Evolutionary conservation across 2,888 invertebrate genomes (phyloP).

Genomic region (Ichneumoninae sp.): DNA sequence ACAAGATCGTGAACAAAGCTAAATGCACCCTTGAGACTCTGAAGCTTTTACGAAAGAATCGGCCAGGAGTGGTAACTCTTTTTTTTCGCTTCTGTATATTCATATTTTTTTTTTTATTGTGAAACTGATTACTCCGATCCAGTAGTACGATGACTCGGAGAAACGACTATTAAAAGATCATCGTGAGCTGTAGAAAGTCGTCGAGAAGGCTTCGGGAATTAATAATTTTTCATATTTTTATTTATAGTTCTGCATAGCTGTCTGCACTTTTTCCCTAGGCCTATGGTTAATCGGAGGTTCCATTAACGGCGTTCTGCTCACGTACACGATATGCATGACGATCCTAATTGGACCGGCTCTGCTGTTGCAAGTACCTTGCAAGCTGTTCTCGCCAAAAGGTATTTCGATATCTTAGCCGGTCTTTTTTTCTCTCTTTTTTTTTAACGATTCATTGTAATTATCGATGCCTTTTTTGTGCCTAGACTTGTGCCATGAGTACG

Average conservation of each 20-base stretch:
- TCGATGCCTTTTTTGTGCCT: background rate
- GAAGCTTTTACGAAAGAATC: conserved; percentile 77
- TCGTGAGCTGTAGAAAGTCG: background rate
- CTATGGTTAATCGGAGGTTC: conserved; percentile 80
- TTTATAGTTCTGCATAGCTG: conserved; percentile 80
- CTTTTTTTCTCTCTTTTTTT: background rate
- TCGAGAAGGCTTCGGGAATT: background rate
- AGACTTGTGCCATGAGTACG: conserved; percentile 60
- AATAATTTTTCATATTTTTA: background rate
- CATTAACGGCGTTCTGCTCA: conserved; percentile 78
- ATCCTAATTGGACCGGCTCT: conserved; percentile 79
- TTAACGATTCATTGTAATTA: background rate
- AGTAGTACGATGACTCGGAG: background rate
- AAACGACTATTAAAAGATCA: background rate
- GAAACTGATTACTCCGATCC: background rate
- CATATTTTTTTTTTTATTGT: background rate
- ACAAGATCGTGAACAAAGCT: conserved; percentile 75
- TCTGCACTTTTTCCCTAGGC: conserved; percentile 77
- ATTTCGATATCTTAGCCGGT: conserved; percentile 19
- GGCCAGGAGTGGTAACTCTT: conserved; percentile 79
- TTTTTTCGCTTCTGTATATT: conserved; percentile 25
- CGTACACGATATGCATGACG: conserved; percentile 79
- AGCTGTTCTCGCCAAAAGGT: conserved; percentile 78
- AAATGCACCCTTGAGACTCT: conserved; percentile 74
- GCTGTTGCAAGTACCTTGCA: conserved; percentile 75